phyloP scores from a whole-genome alignment of 2,888 invertebrate species.

The Lepidochitona cinerea region DNA sequence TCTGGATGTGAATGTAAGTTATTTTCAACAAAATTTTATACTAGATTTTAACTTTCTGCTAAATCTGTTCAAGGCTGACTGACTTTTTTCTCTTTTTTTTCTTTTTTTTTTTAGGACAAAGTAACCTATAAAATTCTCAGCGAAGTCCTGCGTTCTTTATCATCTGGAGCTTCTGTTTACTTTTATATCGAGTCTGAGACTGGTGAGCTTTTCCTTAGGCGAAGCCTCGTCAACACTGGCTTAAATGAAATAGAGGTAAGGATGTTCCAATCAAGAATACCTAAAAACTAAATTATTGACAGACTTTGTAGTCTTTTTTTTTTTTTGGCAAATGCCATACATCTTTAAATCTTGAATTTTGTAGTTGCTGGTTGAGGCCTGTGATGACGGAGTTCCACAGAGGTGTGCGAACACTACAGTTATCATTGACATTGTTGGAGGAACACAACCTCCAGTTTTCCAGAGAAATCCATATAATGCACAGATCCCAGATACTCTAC shows the following conservation, averaged over 20 bases:
- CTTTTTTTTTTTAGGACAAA: background rate
- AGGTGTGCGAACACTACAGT: background rate
- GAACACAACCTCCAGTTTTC: background rate
- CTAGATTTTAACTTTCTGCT: background rate
- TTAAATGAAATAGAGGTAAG: constrained; percentile 3
- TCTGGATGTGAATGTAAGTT: constrained; percentile 18
- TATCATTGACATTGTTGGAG: background rate
- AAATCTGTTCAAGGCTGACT: background rate
- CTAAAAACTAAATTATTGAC: background rate
- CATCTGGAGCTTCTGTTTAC: constrained; percentile 71
- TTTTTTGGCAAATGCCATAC: background rate
- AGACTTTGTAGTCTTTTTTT: background rate
- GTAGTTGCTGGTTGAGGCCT: background rate
- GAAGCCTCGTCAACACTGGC: constrained; percentile 29
- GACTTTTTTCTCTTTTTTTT: background rate
- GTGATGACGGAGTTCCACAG: background rate
- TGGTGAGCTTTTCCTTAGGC: constrained; percentile 82
- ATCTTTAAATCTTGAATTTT: background rate
- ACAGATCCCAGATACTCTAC: background rate
- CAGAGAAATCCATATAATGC: background rate
- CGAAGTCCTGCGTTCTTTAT: background rate
- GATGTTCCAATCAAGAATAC: background rate
- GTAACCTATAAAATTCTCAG: constrained; percentile 30
- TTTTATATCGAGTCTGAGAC: constrained; percentile 87
- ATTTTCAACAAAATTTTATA: background rate